These are phyloP conservation scores for Pseudotriccus pelzelni DNA, from an alignment of 2,797 vertebrate genomes.

Conservation along the genomic window DNA sequence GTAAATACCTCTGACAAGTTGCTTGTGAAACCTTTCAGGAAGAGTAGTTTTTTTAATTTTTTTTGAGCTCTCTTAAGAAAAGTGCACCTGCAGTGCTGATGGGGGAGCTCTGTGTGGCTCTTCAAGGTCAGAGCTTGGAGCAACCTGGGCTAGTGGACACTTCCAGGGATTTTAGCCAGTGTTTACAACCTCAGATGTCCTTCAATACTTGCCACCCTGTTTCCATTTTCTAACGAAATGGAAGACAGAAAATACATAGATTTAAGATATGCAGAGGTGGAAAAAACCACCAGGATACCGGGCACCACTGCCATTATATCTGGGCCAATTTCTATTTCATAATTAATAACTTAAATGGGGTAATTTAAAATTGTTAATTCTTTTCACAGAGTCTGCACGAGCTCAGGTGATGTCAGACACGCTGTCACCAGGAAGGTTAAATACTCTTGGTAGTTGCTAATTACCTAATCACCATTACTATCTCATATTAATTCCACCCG, in stretches of 20 bases:
- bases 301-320: slow-evolving; percentile 32
- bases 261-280: slow-evolving; percentile 60
- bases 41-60: background rate
- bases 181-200: background rate
- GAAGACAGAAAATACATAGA: background rate
- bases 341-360: slow-evolving; percentile 75
- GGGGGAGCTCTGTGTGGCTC: background rate
- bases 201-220: background rate
- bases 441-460: slow-evolving; percentile 76
- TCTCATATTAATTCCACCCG: slow-evolving; percentile 73
- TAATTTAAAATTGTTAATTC: slow-evolving; percentile 78
- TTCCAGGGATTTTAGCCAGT: background rate
- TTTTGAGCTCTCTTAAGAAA: background rate
- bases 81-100: background rate
- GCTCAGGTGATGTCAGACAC: slow-evolving; percentile 73
- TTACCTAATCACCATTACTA: slow-evolving; percentile 80
- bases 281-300: slow-evolving; percentile 20
- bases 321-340: slow-evolving; percentile 49
- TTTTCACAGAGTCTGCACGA: slow-evolving; percentile 64
- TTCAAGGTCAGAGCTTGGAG: no score
- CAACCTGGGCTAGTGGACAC: background rate
- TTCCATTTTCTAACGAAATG: background rate
- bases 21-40: background rate
- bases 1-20: background rate
- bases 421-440: slow-evolving; percentile 77